Evolutionary conservation across 2,888 invertebrate species (phyloP), one percentile per base, ranked within the genome.

Genomic region (Papilio protenor): DNA sequence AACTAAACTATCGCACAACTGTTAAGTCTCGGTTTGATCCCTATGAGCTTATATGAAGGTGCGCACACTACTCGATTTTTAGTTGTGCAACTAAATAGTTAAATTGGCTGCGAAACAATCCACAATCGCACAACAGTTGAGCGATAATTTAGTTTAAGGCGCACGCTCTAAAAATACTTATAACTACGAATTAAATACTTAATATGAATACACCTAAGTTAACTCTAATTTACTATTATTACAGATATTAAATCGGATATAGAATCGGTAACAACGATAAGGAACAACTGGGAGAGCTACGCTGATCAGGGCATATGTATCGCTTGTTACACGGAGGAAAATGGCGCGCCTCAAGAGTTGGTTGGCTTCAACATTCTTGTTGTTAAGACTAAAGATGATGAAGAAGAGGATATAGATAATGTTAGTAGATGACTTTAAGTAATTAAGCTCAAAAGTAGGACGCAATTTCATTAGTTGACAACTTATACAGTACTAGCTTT

Each of bases 301-400:
- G 80, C 90, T 0, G 83, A 86, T 0, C 89, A 91, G 64, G 84
- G 87, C 1, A 83, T 90, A 3, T 90, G 89, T 61, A 76, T 93
- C 1, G 90, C 90, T 0, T 92, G 92, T 81, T 91, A 87, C 82
- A 90, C 90, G 0, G 92, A 93, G 77, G 87, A 82, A 49, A 84
- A 88, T 1, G 93, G 91, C 0, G 64, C 82, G 57, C 90, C 91
- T 0, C 83, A 81, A 5, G 86, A 90, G 69, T 84, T 93, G 77
- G 92, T 92, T 6, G 93, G 86, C 0, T 90, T 90, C 82, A 93
- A 93, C 77, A 86, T 91, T 23, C 82, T 89, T 5, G 10, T 88
- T 0, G 90, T 93, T 2, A 91, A 85, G 84, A 83, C 82, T 12
- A 79, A 8, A 1, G 88, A 87, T n/a, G 92, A 93, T 69, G 86